Evolutionary conservation across 37 sponge, comb jelly and placozoan genomes (phyloP).

Genomic region (Geodia barretti): DNA sequence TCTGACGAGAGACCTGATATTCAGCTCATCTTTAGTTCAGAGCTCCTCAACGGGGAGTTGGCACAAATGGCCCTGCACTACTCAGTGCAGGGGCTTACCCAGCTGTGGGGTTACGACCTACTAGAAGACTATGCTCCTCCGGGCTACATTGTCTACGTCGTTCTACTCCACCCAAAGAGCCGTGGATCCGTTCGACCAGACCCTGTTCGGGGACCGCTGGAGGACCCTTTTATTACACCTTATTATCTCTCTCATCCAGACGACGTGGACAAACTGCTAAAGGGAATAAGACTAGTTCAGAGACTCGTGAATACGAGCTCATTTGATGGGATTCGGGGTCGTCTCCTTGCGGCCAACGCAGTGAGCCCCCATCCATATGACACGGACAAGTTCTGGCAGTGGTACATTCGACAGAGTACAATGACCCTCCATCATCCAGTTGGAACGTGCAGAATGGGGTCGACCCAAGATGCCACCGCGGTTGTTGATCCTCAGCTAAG

Average conservation of each 20-base stretch:
- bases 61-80: background rate
- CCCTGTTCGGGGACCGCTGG: constrained; percentile 14
- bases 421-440: constrained; percentile 57
- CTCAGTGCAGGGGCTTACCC: background rate
- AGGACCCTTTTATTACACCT: constrained; percentile 65
- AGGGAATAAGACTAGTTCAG: constrained; percentile 53
- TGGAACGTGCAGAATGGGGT: constrained; percentile 89
- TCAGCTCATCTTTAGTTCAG: constrained; percentile 36
- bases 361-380: constrained; percentile 38
- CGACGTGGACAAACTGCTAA: constrained; percentile 63
- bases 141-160: constrained; percentile 39
- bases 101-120: constrained; percentile 45
- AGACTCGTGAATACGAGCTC: constrained; percentile 55
- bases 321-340: background rate
- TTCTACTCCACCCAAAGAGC: constrained; percentile 65
- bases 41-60: background rate
- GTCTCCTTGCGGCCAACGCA: constrained; percentile 2
- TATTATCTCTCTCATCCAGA: constrained; percentile 57
- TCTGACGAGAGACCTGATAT: constrained; percentile 33
- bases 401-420: constrained; percentile 60
- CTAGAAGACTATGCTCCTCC: background rate
- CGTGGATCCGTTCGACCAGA: constrained; percentile 59
- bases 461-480: constrained; percentile 40
- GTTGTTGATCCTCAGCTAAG: constrained; percentile 77
- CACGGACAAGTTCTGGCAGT: constrained; percentile 71